Evolutionary conservation across 1,140 invertebrate genomes (phyloP).

Genomic region (Drosophila hydei): DNA sequence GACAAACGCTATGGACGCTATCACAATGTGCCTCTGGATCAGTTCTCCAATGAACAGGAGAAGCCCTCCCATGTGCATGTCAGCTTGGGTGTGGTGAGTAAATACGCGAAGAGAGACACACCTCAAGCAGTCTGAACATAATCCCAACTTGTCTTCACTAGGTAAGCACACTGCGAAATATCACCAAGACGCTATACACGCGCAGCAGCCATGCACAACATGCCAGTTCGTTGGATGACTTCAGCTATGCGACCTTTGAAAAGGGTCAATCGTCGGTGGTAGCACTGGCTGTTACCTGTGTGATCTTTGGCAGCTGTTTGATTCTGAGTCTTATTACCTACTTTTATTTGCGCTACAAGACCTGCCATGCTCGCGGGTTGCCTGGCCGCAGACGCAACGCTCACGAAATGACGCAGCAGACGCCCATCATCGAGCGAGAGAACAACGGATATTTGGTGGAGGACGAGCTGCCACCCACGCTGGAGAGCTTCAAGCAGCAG

Average conservation of each 20-base stretch:
- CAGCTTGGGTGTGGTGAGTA: slow-evolving; percentile 88
- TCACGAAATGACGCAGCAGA: slow-evolving; percentile 88
- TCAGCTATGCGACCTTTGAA: slow-evolving; percentile 75
- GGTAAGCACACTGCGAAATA: slow-evolving; percentile 86
- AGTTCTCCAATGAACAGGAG: slow-evolving; percentile 40
- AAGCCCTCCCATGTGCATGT: slow-evolving; percentile 87
- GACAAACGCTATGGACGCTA: slow-evolving; percentile 89
- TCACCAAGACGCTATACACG: slow-evolving; percentile 88
- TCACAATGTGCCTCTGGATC: slow-evolving; percentile 90
- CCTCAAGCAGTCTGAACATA: neutral
- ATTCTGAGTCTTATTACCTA: slow-evolving; percentile 86
- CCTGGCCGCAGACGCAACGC: slow-evolving; percentile 85
- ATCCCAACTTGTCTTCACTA: slow-evolving; percentile 4
- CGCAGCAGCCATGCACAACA: slow-evolving; percentile 84
- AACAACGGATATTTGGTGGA: slow-evolving; percentile 90
- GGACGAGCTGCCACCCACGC: slow-evolving; percentile 85
- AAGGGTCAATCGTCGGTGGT: slow-evolving; percentile 79
- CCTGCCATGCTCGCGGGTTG: slow-evolving; percentile 84
- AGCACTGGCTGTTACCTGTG: slow-evolving; percentile 87
- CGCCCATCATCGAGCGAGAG: slow-evolving; percentile 88
- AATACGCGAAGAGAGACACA: neutral
- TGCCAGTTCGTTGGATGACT: slow-evolving; percentile 64
- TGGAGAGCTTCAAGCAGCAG: slow-evolving; percentile 89
- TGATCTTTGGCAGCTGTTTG: slow-evolving; percentile 86
- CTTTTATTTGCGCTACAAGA: slow-evolving; percentile 85